Evolutionary conservation across 2,888 invertebrate genomes (phyloP).

Genomic region (Anodontia alba): DNA sequence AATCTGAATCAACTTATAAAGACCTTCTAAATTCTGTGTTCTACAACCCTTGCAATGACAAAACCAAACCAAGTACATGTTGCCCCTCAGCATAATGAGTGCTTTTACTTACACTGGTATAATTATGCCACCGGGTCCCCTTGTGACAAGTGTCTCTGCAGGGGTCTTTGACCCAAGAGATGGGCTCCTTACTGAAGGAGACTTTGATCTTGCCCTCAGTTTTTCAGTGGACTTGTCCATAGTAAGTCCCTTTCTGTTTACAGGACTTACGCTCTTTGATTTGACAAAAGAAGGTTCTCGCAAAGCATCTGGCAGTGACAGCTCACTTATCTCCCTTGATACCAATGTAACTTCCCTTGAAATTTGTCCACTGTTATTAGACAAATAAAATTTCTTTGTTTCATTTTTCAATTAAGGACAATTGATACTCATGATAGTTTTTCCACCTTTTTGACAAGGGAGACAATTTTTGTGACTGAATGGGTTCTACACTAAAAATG

Average conservation of each 20-base stretch:
- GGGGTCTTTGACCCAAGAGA: background rate
- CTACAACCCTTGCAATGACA: no score
- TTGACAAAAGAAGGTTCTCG: conserved; percentile 3
- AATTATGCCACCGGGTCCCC: background rate
- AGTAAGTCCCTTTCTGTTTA: conserved; percentile 30
- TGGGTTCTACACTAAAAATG: no score
- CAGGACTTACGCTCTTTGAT: conserved; percentile 16
- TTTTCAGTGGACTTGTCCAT: conserved; percentile 43
- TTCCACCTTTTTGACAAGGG: no score
- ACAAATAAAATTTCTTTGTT: conserved; percentile 13
- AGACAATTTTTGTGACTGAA: no score
- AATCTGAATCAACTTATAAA: no score
- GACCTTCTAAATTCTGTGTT: no score
- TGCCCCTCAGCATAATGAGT: no score
- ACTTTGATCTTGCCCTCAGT: conserved; percentile 24
- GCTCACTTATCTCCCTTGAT: conserved; percentile 33
- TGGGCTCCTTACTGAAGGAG: background rate
- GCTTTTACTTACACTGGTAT: background rate
- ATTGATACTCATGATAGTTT: background rate
- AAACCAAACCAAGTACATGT: no score
- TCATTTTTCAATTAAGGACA: no score
- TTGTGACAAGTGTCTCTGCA: background rate
- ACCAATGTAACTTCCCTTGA: conserved; percentile 25
- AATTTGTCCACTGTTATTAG: conserved; percentile 23
- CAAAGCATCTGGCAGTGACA: conserved; percentile 35